Conservation (phyloP, 1,140 invertebrate species). For the Thereuonema tuberculata region DNA sequence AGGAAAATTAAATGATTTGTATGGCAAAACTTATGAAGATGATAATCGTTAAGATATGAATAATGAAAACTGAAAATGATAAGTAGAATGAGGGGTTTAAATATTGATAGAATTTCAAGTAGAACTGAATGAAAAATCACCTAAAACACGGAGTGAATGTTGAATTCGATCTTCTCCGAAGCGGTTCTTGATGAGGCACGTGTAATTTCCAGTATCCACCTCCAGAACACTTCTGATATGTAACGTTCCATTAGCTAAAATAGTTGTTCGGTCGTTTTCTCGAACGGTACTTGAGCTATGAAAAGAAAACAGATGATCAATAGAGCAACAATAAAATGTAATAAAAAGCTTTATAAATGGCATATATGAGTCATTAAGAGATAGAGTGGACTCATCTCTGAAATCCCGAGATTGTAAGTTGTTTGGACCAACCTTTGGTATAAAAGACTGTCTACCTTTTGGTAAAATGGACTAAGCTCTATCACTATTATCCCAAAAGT, state of each 20-base stretch:
- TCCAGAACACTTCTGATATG: constrained; percentile 26
- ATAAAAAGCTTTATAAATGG: background rate
- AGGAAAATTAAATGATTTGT: too few relatives aligned
- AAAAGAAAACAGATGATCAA: too few relatives aligned
- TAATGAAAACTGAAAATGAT: too few relatives aligned
- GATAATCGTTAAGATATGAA: too few relatives aligned
- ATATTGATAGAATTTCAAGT: too few relatives aligned
- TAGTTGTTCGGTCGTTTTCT: background rate
- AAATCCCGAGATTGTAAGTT: too few relatives aligned
- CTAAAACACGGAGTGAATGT: constrained; percentile 71
- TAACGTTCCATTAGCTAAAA: constrained; percentile 32
- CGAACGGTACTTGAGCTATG: background rate
- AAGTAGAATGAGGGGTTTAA: background rate
- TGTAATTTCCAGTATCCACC: constrained; percentile 36
- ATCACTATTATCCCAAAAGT: too few relatives aligned
- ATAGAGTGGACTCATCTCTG: constrained; percentile 74
- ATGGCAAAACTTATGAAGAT: too few relatives aligned
- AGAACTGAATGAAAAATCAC: constrained; percentile 32
- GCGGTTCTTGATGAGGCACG: constrained; percentile 78
- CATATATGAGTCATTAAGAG: background rate
- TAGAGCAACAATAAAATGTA: background rate
- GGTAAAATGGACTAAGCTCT: too few relatives aligned
- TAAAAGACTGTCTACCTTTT: too few relatives aligned
- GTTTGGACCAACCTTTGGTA: too few relatives aligned
- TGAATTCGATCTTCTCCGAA: constrained; percentile 84